phyloP scores from a whole-genome alignment of 1,140 invertebrate genomes.

The Penaeus vannamei region DNA sequence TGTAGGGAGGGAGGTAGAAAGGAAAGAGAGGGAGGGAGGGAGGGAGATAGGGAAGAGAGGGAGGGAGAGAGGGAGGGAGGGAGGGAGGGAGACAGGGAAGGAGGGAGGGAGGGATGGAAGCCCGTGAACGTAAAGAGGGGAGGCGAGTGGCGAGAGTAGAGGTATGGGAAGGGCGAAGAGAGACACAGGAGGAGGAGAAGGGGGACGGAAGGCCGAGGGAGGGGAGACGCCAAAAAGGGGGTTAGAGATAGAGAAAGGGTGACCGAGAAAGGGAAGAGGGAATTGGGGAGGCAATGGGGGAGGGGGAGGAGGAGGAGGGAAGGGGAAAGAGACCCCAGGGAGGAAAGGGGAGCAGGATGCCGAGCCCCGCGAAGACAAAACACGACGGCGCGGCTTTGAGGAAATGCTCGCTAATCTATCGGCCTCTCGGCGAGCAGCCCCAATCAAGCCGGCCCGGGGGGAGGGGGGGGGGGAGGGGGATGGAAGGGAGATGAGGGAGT shows the following conservation, averaged over 20 bases:
- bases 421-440: not conserved
- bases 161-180: not conserved
- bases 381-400: too few species aligned
- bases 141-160: too few species aligned
- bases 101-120: not conserved
- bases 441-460: not conserved
- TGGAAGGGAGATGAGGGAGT: not conserved
- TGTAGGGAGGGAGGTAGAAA: not conserved
- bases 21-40: not conserved
- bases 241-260: not conserved
- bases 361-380: too few species aligned
- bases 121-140: too few species aligned
- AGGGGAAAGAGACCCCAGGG: not conserved
- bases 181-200: not conserved
- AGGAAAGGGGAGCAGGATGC: too few species aligned
- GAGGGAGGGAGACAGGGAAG: not conserved
- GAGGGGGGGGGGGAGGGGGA: not conserved
- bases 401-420: not conserved
- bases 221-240: not conserved
- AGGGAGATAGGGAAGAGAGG: not conserved
- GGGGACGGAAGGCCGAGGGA: not conserved
- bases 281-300: not conserved
- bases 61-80: not conserved
- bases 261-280: not conserved
- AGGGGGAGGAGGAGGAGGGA: not conserved